These are phyloP conservation scores for Penaeus chinensis DNA, from an alignment of 1,140 invertebrate species.

Conservation along the genomic window DNA sequence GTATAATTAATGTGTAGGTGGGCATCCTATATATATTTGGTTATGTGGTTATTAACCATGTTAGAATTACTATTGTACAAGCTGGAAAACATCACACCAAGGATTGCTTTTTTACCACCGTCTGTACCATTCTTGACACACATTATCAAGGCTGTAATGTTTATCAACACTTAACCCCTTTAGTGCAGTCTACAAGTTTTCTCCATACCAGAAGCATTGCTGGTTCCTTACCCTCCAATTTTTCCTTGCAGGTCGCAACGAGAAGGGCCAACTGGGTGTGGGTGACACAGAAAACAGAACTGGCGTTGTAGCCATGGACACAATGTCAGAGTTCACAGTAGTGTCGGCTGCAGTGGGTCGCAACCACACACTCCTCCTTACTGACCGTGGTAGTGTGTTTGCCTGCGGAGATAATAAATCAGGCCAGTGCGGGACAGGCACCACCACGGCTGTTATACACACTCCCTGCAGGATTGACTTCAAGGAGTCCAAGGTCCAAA, in stretches of 20 bases:
- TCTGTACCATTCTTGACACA: too few relatives aligned
- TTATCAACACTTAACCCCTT: too few relatives aligned
- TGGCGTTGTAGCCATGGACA: conserved; percentile 80
- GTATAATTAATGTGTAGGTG: too few relatives aligned
- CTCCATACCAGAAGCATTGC: too few relatives aligned
- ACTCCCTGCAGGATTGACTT: conserved; percentile 75
- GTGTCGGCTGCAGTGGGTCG: conserved; percentile 88
- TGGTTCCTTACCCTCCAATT: background rate
- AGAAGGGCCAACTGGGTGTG: conserved; percentile 75
- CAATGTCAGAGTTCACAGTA: conserved; percentile 80
- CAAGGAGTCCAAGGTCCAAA: conserved; percentile 82
- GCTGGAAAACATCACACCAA: too few relatives aligned
- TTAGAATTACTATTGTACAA: too few relatives aligned
- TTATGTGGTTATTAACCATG: too few relatives aligned
- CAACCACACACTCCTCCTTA: conserved; percentile 89
- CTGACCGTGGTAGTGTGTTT: conserved; percentile 86
- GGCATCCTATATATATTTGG: too few relatives aligned
- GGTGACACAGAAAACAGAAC: conserved; percentile 73
- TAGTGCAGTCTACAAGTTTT: too few relatives aligned
- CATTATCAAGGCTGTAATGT: too few relatives aligned
- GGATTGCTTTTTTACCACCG: too few relatives aligned
- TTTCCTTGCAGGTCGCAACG: conserved; percentile 71
- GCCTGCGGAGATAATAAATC: conserved; percentile 90
- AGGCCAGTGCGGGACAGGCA: conserved; percentile 89
- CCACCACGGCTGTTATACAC: conserved; percentile 76